phyloP scores from a whole-genome alignment of 2,113 vertebrate species.

The Pituophis catenifer region DNA sequence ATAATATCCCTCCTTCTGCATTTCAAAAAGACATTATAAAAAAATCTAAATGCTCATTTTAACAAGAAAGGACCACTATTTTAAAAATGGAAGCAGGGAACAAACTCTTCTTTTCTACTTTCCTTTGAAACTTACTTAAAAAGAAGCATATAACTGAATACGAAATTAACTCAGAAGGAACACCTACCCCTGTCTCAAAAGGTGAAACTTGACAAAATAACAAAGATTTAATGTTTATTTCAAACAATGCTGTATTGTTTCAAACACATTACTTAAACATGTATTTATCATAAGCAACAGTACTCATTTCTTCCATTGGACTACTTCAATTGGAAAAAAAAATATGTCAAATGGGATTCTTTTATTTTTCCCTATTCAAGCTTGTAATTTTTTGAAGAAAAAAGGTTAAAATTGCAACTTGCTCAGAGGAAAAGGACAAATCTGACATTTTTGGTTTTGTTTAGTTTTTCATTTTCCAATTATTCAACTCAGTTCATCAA shows the following conservation, averaged over 20 bases:
- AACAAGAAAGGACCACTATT: conserved; percentile 46
- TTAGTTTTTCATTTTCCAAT: neutral
- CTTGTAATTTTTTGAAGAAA: neutral
- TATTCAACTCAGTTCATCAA: neutral
- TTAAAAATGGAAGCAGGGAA: conserved; percentile 18
- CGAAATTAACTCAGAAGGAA: neutral
- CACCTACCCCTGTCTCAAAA: neutral
- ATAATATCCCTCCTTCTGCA: conserved; percentile 27
- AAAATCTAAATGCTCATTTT: conserved; percentile 39
- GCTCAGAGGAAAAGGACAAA: neutral
- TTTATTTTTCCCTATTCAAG: neutral
- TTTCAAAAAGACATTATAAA: conserved; percentile 42
- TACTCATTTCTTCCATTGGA: neutral
- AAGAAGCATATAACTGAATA: neutral
- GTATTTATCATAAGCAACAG: neutral
- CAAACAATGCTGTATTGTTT: neutral
- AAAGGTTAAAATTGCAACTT: neutral
- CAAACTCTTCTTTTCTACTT: neutral
- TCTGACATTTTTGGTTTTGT: neutral
- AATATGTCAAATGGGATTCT: neutral
- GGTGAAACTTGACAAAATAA: conserved; percentile 13
- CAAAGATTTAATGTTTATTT: neutral
- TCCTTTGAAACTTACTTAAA: conserved; percentile 20
- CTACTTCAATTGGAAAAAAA: neutral
- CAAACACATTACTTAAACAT: neutral